These are phyloP conservation scores for Sapayoa aenigma DNA, from an alignment of 2,113 vertebrate species.

Conservation along the genomic window DNA sequence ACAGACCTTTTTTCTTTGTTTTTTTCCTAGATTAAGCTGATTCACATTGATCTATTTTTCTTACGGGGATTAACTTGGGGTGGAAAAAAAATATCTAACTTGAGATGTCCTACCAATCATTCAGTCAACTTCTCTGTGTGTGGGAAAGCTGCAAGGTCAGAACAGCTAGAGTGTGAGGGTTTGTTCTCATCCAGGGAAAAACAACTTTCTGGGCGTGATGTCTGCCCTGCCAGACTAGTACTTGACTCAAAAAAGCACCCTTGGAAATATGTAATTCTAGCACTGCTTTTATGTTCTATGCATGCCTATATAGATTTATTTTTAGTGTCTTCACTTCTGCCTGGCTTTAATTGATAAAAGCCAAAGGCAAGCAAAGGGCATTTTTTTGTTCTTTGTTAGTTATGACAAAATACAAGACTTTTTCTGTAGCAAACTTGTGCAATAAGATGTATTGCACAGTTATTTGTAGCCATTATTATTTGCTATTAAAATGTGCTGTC, in stretches of 20 bases:
- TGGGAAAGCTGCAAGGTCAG: slow-evolving; percentile 17
- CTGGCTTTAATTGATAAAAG: background rate
- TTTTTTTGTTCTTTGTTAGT: background rate
- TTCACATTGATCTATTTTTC: slow-evolving; percentile 11
- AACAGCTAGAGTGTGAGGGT: background rate
- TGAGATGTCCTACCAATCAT: background rate
- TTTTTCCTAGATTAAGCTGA: background rate
- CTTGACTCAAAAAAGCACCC: background rate
- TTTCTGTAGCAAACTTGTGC: background rate
- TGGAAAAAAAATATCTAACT: background rate
- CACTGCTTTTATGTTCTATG: background rate
- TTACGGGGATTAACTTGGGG: background rate
- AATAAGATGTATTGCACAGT: background rate
- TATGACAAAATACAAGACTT: background rate
- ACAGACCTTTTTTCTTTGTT: background rate
- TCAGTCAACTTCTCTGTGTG: background rate
- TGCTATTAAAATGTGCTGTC: background rate
- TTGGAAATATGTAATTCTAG: background rate
- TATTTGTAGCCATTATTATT: background rate
- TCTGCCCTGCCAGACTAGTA: background rate
- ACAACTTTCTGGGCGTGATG: background rate
- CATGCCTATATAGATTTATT: background rate
- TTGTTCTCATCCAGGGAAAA: slow-evolving; percentile 37
- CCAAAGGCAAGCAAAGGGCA: background rate
- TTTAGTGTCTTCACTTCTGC: background rate